Base-by-base conservation (phyloP, 2,113 vertebrate species). In the Ammodytes dubius region DNA sequence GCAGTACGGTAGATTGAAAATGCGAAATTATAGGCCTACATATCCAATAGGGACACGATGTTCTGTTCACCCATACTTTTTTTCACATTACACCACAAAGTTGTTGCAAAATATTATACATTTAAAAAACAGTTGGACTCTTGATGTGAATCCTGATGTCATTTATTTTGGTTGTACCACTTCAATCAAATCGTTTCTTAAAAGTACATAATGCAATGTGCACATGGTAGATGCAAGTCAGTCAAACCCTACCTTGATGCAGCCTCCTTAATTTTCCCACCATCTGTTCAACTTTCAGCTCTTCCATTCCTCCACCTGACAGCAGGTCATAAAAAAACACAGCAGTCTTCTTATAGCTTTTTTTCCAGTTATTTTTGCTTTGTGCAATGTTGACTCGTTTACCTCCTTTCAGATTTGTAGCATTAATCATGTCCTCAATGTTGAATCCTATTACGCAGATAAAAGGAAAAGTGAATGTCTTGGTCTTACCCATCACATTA, bases 201-300 rank as follows among this genome's bases (percentile, higher is more conserved):
- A 27, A 27, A 46, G 7, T 15, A 27, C 0, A 1, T 3, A 5
- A 42, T 45, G 37, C 12, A 71, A 17, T 54, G 15, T 57, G 27
- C 13, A 17, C 13, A 43, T 59, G 7, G 35, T 1, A 35, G 2
- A 8, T 43, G 7, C 5, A 72, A 10, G 6, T 52, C 13, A 56
- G 12, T 50, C 11, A 37, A 59, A 46, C 56, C 5, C 35, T 85
- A 94, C 93, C 92, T 87, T 88, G 73, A 65, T 90, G 90, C 11
- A 92, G 73, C 5, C 7, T 87, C 43, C 59, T 83, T 10, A 94
- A 61, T 77, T 88, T 90, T 3, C 4, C 27, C 58, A 83, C 47
- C 74, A 92, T 4, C 12, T 90, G 54, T n/a, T 92, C 91, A 19
- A 90, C 40, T 17, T 67, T 85, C 40, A 74, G 84, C 39, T 88